Evolutionary conservation across 2,888 invertebrate genomes (phyloP), one percentile per base, ranked within the genome.

Genomic region (Ethmia dodecea): DNA sequence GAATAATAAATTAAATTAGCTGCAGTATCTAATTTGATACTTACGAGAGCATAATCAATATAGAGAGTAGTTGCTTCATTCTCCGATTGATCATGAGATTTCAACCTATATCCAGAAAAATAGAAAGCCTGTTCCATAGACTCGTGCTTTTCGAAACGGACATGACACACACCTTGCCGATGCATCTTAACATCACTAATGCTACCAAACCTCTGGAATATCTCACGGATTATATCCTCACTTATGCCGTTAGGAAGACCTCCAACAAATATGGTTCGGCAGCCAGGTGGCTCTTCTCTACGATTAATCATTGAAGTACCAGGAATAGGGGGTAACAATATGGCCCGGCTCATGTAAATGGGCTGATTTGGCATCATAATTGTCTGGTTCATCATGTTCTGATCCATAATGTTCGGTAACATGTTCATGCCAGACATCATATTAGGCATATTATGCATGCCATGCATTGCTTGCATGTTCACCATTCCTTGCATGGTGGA

Each of bases 121-220:
- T 90, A 91, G 49, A 98, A 93, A 0, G 96, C 93, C 32, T 91
- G 90, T 63, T 97, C 97, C 0, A 97, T 94, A 44, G 92, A 92
- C 3, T 90, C 89, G 53, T 93, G 93, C 40, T 90, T 89, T 22
- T 92, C 92, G 75, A 94, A 98, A 39, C 97, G 89, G 50, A 98
- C 93, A 63, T 97, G 97, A 57, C 95, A 95, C 56, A 97, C 96
- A 53, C 96, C 96, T 66, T 96, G 96, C 60, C 94, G 94, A 42
- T 95, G 95, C 54, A 96, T 81, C 37, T 27, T 97, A 90, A 79
- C 58, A 32, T 72, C 63, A 2, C 43, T 45, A 20, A 81, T 65
- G 0, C 13, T 34, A 1, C 80, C 80, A 57, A 95, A 97, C 3
- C 87, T 89, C 51, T 94, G 93, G 72, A 97, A 97, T 39, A 97